Evolutionary conservation across 1,140 invertebrate species (phyloP), one percentile per base, ranked within the genome.

Genomic region (Diorhabda carinulata): DNA sequence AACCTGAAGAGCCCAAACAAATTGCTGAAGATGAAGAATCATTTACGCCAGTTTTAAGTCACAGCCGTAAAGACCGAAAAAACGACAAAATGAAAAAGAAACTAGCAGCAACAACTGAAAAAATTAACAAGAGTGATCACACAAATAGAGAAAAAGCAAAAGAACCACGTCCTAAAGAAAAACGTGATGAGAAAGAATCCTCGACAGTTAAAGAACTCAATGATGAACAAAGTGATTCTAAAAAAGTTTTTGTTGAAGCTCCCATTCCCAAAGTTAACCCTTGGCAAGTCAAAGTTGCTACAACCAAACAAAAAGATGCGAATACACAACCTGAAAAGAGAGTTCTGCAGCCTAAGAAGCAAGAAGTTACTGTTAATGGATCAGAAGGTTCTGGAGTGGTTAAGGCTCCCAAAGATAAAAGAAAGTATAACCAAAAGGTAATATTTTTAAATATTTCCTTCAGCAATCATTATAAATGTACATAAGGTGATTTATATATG

Each of bases 361-460:
- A 82, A 73, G 80, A 78, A 61, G 74, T 76, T 58, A 68, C 68
- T 3, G 25, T 59, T 2, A 73, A 73, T 70, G 70, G 66, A 69
- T 59, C 63, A 60, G 65, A 83, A 8, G 62, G 62, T 52, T 64
- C 86, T 25, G 83, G 83, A 44, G 82, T 87, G 63, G 82, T 86
- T 61, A 84, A 83, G 76, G 84, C 86, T 25, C 78, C 85, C 40
- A 87, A 85, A 76, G 87, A 88, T 76, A 85, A 84, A 76, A 84
- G 83, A 81, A 87, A 84, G 82, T 83, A 85, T 70, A 88, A 88
- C 71, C 85, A 86, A 72, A 87, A 85, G 84, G 88, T 88, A 78
- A 77, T 61, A 8, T 56, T 43, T 4, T 43, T 43, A 64, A 5
- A 60, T 60, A 2, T 60, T 60, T 60, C 58, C 25, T 25, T 25